These are phyloP conservation scores for Atta texana DNA, from an alignment of 1,140 invertebrate genomes.

Conservation along the genomic window DNA sequence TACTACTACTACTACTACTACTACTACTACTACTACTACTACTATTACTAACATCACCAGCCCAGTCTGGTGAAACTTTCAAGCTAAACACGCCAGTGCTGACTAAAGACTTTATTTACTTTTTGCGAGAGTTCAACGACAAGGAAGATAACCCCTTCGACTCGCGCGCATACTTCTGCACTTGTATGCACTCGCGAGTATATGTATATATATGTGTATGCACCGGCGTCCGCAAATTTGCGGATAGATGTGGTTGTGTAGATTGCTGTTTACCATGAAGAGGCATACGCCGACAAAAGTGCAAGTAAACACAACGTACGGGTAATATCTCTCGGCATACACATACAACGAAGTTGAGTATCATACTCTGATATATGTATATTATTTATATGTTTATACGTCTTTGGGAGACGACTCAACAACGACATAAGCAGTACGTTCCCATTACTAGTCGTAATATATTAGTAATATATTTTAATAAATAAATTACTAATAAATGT, in stretches of 20 bases:
- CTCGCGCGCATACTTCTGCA: conserved; percentile 17
- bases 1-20: not conserved
- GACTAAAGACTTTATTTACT: conserved; percentile 71
- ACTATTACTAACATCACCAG: not conserved
- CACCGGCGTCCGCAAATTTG: conserved; percentile 50
- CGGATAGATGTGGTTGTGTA: conserved; percentile 49
- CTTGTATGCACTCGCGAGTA: conserved; percentile 29
- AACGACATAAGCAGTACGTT: not conserved
- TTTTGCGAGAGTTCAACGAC: conserved; percentile 65
- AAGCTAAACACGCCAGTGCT: conserved; percentile 67
- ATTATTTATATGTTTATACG: not conserved
- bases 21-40: not conserved
- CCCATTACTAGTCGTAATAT: not conserved
- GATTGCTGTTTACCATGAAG: conserved; percentile 53
- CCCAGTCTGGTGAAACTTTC: conserved; percentile 68
- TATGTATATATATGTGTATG: too few species aligned
- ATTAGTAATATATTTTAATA: not conserved
- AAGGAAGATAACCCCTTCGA: not conserved
- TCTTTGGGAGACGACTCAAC: not conserved
- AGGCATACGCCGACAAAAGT: conserved; percentile 52
- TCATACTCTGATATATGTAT: not conserved
- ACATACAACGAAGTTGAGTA: conserved; percentile 34
- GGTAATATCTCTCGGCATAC: conserved; percentile 47
- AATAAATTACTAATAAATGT: not conserved
- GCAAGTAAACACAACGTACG: conserved; percentile 47